Evolutionary conservation across 2,797 vertebrate genomes (phyloP).

Genomic region (Pangasius macronema): DNA sequence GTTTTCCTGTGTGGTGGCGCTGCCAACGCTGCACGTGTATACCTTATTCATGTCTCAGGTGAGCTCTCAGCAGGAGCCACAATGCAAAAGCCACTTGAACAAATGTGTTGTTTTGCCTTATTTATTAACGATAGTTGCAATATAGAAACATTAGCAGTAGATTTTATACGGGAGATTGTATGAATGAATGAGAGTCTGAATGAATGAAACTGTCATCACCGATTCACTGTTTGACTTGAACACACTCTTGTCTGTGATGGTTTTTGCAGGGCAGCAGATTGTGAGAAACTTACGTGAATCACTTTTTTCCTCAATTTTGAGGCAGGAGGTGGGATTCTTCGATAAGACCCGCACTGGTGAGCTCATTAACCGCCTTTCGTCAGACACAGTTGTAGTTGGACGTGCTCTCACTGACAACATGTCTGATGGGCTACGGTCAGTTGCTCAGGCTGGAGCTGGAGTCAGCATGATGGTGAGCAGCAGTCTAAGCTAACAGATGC

Average conservation of each 20-base stretch:
- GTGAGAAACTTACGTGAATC: slow-evolving; percentile 85
- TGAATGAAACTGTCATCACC: not conserved
- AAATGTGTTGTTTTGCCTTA: not conserved
- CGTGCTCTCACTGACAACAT: slow-evolving; percentile 92
- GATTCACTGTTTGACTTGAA: not conserved
- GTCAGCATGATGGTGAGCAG: slow-evolving; percentile 94
- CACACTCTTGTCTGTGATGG: slow-evolving; percentile 31
- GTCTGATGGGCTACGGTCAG: slow-evolving; percentile 91
- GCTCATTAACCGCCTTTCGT: slow-evolving; percentile 93
- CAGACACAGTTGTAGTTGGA: slow-evolving; percentile 87
- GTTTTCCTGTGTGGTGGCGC: slow-evolving; percentile 90
- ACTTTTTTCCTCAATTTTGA: slow-evolving; percentile 89
- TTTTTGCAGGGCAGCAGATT: slow-evolving; percentile 86
- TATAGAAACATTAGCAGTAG: not conserved
- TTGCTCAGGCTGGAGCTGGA: slow-evolving; percentile 87
- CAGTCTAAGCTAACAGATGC: not conserved
- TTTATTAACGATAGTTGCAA: not conserved
- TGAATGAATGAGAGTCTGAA: not conserved
- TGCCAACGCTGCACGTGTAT: slow-evolving; percentile 89
- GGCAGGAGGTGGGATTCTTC: slow-evolving; percentile 95
- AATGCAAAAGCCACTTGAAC: not conserved
- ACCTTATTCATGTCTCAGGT: slow-evolving; percentile 97
- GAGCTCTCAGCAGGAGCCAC: slow-evolving; percentile 42
- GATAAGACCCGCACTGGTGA: slow-evolving; percentile 93
- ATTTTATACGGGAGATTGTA: not conserved